Conservation (phyloP, 1,140 invertebrate genomes). For the Drosophila varians region DNA sequence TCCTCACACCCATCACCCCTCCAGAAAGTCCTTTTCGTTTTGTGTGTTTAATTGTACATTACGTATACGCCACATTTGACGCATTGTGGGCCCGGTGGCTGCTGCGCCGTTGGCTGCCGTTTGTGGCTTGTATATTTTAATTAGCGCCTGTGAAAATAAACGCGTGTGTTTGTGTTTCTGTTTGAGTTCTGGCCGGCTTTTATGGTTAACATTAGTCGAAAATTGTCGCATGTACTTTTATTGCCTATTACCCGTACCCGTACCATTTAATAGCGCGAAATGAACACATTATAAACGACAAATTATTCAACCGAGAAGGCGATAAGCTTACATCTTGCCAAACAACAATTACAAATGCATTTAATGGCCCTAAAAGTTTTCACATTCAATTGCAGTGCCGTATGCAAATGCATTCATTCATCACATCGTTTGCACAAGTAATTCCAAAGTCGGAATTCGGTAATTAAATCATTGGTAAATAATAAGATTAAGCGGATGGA, state of each 20-base stretch:
- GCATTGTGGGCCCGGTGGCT: constrained; percentile 68
- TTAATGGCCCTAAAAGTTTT: constrained; percentile 34
- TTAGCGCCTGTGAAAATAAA: constrained; percentile 56
- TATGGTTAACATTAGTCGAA: constrained; percentile 55
- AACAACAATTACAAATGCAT: constrained; percentile 27
- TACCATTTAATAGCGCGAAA: constrained; percentile 48
- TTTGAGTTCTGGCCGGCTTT: constrained; percentile 24
- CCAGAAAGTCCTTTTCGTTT: neutral
- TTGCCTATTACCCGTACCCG: constrained; percentile 21
- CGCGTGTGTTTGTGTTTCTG: constrained; percentile 33
- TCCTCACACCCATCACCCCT: no score
- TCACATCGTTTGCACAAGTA: constrained; percentile 23
- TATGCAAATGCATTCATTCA: constrained; percentile 24
- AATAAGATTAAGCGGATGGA: constrained; percentile 8
- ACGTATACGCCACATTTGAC: constrained; percentile 75
- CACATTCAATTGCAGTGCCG: neutral
- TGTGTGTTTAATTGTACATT: constrained; percentile 70
- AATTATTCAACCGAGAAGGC: constrained; percentile 30
- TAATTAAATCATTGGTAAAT: constrained; percentile 20
- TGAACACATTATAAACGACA: constrained; percentile 55
- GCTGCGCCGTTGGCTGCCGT: constrained; percentile 6
- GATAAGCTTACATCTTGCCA: constrained; percentile 23
- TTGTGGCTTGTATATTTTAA: constrained; percentile 66
- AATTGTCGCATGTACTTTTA: constrained; percentile 47
- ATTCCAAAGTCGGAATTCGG: neutral